Evolutionary conservation across 2,113 vertebrate species (phyloP).

Genomic region (Gadus macrocephalus): DNA sequence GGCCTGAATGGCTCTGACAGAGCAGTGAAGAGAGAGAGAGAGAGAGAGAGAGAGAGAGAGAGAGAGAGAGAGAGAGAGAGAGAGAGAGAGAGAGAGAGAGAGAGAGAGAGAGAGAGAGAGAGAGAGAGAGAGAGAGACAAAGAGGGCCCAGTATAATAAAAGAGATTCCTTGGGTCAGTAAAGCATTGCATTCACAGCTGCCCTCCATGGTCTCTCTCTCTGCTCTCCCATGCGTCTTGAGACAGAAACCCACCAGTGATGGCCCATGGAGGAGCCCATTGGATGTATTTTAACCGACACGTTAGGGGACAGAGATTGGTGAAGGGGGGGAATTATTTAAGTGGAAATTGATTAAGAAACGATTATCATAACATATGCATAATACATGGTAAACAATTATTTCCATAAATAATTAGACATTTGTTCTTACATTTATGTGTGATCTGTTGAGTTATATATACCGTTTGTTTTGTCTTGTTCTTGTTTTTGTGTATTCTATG

Average conservation of each 20-base stretch:
- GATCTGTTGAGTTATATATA: too few relatives aligned
- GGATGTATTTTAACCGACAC: background rate
- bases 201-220: slow-evolving; percentile 47
- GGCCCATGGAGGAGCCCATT: too few relatives aligned
- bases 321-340: too few relatives aligned
- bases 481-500: background rate
- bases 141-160: slow-evolving; percentile 75
- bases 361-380: too few relatives aligned
- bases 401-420: too few relatives aligned
- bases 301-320: too few relatives aligned
- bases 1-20: slow-evolving; percentile 75
- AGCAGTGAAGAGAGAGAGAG: slow-evolving; percentile 67
- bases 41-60: slow-evolving; percentile 75
- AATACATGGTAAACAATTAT: too few relatives aligned
- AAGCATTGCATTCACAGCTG: slow-evolving; percentile 77
- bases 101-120: slow-evolving; percentile 72
- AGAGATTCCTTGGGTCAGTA: slow-evolving; percentile 81
- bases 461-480: too few relatives aligned
- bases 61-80: slow-evolving; percentile 66
- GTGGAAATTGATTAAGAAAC: too few relatives aligned
- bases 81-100: slow-evolving; percentile 71
- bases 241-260: background rate
- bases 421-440: too few relatives aligned
- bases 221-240: slow-evolving; percentile 49
- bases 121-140: slow-evolving; percentile 78